Conservation (phyloP, 2,888 invertebrate genomes). For the Cantharis rufa region DNA sequence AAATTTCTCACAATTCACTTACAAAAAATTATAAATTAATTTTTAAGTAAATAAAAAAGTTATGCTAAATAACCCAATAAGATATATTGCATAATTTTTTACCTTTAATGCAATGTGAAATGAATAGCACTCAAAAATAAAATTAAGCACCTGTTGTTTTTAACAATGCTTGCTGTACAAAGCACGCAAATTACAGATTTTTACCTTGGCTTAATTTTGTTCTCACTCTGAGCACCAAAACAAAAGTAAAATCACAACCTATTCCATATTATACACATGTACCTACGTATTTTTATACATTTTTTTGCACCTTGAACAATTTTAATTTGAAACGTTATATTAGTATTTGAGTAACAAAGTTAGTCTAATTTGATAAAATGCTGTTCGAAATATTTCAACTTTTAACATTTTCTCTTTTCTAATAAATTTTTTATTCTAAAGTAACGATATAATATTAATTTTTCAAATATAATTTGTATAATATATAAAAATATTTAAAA, state of each 20-base stretch:
- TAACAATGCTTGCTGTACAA: no score
- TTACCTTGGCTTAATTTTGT: not conserved
- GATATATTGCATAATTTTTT: not conserved
- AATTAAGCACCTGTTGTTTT: not conserved
- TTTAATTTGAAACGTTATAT: not conserved
- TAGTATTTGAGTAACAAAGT: not conserved
- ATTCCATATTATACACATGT: not conserved
- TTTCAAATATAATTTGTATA: not conserved
- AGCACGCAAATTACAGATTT: no score
- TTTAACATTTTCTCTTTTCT: not conserved
- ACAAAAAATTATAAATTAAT: not conserved
- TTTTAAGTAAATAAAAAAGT: not conserved
- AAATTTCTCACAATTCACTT: not conserved
- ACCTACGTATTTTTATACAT: not conserved
- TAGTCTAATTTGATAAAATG: not conserved
- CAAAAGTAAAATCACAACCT: not conserved
- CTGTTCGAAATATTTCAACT: not conserved
- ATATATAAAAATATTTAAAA: not conserved
- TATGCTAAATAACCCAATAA: not conserved
- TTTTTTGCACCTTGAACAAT: not conserved
- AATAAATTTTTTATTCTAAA: not conserved
- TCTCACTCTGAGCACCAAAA: not conserved
- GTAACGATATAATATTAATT: not conserved
- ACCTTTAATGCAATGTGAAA: not conserved
- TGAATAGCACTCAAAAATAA: not conserved